phyloP scores from a whole-genome alignment of 1,140 invertebrate species.

The Rhizoglyphus robini region DNA sequence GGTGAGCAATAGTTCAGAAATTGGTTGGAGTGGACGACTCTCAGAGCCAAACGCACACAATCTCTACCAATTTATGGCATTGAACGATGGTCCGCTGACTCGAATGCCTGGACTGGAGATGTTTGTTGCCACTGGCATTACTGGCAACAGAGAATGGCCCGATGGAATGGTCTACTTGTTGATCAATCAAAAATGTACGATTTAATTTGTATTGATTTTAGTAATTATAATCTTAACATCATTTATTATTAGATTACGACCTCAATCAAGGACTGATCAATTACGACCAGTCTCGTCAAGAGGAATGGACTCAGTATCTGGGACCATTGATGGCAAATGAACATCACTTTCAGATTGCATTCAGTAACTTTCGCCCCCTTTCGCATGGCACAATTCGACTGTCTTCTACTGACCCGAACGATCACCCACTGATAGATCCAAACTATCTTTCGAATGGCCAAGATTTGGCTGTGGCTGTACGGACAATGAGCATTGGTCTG shows the following conservation, averaged over 20 bases:
- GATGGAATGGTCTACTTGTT: too few relatives aligned
- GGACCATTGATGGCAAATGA: not conserved
- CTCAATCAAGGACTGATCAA: not conserved
- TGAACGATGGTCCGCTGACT: conserved; percentile 20
- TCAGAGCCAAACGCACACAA: not conserved
- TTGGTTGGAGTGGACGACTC: not conserved
- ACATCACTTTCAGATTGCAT: not conserved
- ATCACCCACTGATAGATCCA: conserved; percentile 61
- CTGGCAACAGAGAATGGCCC: not conserved
- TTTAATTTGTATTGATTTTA: not conserved
- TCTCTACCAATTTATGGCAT: not conserved
- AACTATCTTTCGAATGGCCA: conserved; percentile 56
- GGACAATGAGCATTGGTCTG: conserved; percentile 33
- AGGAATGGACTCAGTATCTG: not conserved
- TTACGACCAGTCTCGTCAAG: not conserved
- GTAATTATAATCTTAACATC: not conserved
- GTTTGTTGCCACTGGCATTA: not conserved
- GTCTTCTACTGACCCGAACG: conserved; percentile 46
- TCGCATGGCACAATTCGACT: conserved; percentile 54
- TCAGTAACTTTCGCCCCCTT: conserved; percentile 46
- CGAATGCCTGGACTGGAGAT: not conserved
- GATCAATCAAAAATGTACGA: too few relatives aligned
- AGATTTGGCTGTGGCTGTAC: conserved; percentile 53
- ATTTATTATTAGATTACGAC: not conserved
- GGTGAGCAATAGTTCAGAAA: not conserved